A percentile compares a stretch with the other conserved stretches of the same genome.
Conservation (phyloP, 2,113 vertebrate species). For the Rattus norvegicus region DNA sequence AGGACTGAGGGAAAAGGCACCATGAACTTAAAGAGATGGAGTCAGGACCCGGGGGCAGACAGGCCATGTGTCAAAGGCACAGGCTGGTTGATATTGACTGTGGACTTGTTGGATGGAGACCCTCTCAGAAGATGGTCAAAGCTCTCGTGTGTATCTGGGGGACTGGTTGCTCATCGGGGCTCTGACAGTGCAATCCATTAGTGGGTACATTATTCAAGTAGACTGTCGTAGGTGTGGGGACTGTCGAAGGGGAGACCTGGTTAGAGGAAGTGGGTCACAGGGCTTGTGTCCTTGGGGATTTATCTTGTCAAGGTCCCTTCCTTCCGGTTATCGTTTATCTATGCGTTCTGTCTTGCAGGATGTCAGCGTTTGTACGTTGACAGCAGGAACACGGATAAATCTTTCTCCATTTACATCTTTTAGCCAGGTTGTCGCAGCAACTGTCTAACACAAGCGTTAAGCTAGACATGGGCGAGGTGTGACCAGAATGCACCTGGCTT, state of each 20-base stretch:
- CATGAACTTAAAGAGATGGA: not conserved
- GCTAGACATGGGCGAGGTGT: not conserved
- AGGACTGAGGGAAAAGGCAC: not conserved
- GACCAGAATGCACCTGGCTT: not conserved
- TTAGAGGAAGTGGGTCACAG: not conserved
- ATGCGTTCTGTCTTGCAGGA: not conserved
- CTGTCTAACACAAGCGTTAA: not conserved
- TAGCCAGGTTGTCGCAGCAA: not conserved
- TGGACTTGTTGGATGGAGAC: not conserved
- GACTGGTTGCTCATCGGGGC: not conserved
- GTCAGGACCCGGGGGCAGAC: fast-evolving
- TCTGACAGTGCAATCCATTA: not conserved
- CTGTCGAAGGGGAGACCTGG: not conserved
- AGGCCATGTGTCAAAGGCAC: not conserved
- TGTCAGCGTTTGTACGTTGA: not conserved
- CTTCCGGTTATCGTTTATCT: not conserved
- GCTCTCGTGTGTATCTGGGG: too few relatives aligned
- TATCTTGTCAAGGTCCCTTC: not conserved
- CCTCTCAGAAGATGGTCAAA: not conserved
- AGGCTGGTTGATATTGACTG: not conserved
- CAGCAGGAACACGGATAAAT: not conserved
- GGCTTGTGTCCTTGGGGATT: not conserved
- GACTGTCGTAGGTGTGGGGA: not conserved
- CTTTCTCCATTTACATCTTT: not conserved
- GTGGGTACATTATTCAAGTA: not conserved